Evolutionary conservation across 2,797 vertebrate species (phyloP).

Genomic region (Sus cebifrons): DNA sequence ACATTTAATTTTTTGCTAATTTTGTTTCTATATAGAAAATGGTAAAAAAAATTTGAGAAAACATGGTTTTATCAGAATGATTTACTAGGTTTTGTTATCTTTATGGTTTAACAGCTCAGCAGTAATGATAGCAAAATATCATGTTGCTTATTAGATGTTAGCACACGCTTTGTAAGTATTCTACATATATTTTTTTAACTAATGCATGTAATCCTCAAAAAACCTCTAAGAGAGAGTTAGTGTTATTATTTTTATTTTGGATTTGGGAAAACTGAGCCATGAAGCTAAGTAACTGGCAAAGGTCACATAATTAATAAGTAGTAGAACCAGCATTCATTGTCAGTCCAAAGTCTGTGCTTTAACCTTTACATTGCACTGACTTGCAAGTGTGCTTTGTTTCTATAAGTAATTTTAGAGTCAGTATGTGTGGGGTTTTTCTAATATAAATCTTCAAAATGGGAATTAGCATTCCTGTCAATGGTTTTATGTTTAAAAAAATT

Average conservation of each 20-base stretch:
- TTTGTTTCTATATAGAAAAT: neutral
- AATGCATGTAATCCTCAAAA: neutral
- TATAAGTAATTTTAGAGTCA: neutral
- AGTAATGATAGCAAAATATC: neutral
- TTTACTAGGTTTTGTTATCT: neutral
- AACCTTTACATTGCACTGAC: neutral
- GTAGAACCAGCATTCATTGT: neutral
- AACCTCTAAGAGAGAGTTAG: neutral
- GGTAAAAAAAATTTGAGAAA: neutral
- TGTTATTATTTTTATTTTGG: neutral
- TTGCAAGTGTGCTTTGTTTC: constrained; percentile 1
- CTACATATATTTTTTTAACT: neutral
- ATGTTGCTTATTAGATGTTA: neutral
- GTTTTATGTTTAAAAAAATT: neutral
- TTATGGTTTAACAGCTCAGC: neutral
- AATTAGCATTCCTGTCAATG: constrained; percentile 16
- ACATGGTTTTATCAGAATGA: neutral
- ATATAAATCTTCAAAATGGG: neutral
- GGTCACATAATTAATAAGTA: neutral
- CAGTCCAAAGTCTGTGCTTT: neutral
- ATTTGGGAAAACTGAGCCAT: neutral
- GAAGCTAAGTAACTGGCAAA: neutral
- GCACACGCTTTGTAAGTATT: neutral
- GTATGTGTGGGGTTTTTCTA: neutral
- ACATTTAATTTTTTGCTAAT: neutral